Base-by-base conservation (phyloP, 2,888 invertebrate species). In the Dione vanillae region DNA sequence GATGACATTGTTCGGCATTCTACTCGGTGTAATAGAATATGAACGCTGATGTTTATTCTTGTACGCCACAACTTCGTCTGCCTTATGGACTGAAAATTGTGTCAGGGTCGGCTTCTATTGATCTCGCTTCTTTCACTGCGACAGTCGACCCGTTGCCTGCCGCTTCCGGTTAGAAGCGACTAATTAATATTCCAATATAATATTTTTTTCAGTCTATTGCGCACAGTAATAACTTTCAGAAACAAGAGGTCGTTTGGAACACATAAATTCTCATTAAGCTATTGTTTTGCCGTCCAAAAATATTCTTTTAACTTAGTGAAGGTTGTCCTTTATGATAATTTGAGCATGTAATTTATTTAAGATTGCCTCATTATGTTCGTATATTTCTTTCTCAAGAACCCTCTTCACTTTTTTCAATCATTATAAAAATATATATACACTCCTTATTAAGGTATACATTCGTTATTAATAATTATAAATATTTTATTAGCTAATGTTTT, bases 81-180 rank as follows among this genome's bases (percentile, higher is more conserved):
- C 79, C 78, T 79, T 83, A 86, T 84, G 84, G 86, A 86, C 83
- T 88, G 85, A 83, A 87, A 92, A 91, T 85, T 85, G 88, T 92
- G 92, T 92, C 92, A 92, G 87, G 92, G 92, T 91, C 89, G 88
- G 79, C 82, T 81, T 79, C 84, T 92, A 92, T 92, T 87, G 92
- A 92, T 89, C 89, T 83, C 85, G 80, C 83, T 90, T 89, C 88
- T 91, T 89, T 89, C 84, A 81, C 82, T 82, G 83, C 84, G 82
- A 83, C 84, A 82, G 78, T 79, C 83, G 80, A 82, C 84, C 84
- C 85, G 79, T 84, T 85, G 85, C 83, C 83, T 86, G 83, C 87
- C 85, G 86, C 86, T 85, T 82, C 82, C 81, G 80, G 79, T 79
- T 83, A 82, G 79, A 81, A 77, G 76, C 78, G 67, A 77, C 76